Conservation (phyloP, 2,797 vertebrate genomes). For the Lemur catta region DNA sequence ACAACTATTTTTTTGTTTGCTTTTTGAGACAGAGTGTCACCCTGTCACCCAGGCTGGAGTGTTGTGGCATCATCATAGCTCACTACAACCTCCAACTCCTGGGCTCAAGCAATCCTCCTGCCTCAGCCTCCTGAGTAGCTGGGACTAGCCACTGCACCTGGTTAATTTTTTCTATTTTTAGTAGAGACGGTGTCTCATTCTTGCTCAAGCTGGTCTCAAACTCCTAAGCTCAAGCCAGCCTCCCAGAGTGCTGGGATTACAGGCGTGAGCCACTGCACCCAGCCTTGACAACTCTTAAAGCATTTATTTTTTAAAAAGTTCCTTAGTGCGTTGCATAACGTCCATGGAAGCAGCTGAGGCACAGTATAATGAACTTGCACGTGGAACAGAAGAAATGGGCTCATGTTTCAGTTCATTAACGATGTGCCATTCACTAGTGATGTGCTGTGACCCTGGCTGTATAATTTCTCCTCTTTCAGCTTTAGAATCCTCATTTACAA, state of each 20-base stretch:
- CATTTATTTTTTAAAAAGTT: not conserved
- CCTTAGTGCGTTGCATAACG: not conserved
- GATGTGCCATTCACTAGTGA: not conserved
- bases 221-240: no score
- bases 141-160: not conserved
- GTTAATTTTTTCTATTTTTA: not conserved
- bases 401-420: not conserved
- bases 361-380: not conserved
- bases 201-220: not conserved
- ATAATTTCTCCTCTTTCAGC: not conserved
- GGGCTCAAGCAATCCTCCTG: not conserved
- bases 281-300: not conserved
- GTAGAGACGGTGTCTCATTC: not conserved
- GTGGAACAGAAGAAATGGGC: not conserved
- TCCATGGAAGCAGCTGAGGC: not conserved
- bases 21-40: not conserved
- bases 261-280: not conserved
- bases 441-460: not conserved
- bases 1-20: not conserved
- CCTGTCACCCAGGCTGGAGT: not conserved
- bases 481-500: not conserved
- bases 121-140: not conserved
- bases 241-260: not conserved
- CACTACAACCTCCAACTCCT: not conserved
- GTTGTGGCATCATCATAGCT: not conserved